Evolutionary conservation across 2,888 invertebrate species (phyloP).

Genomic region (Thereva nobilitata): DNA sequence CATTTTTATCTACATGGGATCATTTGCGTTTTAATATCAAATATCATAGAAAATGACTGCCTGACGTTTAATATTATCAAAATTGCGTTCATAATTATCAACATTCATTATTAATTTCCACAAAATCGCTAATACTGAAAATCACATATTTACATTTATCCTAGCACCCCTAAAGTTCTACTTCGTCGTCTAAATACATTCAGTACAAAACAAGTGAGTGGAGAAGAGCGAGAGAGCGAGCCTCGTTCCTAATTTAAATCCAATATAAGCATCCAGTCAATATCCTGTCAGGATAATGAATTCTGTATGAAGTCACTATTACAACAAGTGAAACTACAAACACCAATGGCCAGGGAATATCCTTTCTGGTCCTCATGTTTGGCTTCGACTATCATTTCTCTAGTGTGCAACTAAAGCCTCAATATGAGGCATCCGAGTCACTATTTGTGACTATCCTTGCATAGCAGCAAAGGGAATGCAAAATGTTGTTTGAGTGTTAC

Average conservation of each 20-base stretch:
- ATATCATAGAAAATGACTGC: too few species aligned
- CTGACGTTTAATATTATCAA: too few species aligned
- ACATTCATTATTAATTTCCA: too few species aligned
- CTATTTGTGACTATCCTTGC: constrained; percentile 27
- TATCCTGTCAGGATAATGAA: constrained; percentile 28
- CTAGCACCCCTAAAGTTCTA: too few species aligned
- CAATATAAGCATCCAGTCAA: constrained; percentile 19
- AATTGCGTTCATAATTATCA: too few species aligned
- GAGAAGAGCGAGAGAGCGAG: too few species aligned
- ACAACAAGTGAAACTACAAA: constrained; percentile 32
- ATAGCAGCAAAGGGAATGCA: constrained; percentile 25
- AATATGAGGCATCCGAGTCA: constrained; percentile 5
- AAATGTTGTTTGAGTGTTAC: constrained; percentile 26
- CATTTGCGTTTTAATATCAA: too few species aligned
- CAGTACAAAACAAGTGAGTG: too few species aligned
- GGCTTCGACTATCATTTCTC: constrained; percentile 20
- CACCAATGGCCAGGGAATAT: constrained; percentile 3
- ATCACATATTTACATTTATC: too few species aligned
- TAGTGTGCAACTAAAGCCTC: constrained; percentile 19
- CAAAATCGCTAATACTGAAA: too few species aligned
- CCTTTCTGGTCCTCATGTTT: constrained; percentile 1
- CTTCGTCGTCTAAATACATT: too few species aligned
- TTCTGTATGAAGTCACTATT: constrained; percentile 32
- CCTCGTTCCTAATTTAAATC: neutral
- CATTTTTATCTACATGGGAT: too few species aligned